These are phyloP conservation scores for Cantharis nigra DNA, from an alignment of 2,888 invertebrate species.

Conservation along the genomic window DNA sequence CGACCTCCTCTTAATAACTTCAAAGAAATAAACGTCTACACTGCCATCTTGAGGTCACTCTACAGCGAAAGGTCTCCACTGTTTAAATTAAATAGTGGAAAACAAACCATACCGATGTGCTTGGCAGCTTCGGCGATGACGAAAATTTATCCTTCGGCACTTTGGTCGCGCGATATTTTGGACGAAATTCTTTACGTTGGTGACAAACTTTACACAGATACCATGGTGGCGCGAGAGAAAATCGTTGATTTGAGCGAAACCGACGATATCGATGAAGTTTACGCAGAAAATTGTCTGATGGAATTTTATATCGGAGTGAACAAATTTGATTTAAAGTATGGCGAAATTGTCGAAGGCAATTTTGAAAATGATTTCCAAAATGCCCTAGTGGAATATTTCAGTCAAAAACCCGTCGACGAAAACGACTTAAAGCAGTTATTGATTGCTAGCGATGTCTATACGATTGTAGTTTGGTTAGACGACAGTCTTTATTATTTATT, in stretches of 20 bases:
- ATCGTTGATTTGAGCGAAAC: slow-evolving; percentile 33
- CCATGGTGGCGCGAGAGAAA: slow-evolving; percentile 39
- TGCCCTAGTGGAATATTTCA: slow-evolving; percentile 23
- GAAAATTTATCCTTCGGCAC: slow-evolving; percentile 41
- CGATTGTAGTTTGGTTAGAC: slow-evolving; percentile 49
- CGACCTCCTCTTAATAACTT: slow-evolving; percentile 55
- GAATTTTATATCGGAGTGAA: slow-evolving; percentile 51
- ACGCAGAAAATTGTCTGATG: slow-evolving; percentile 44
- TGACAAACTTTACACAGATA: slow-evolving; percentile 44
- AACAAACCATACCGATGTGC: slow-evolving; percentile 51
- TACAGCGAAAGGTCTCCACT: slow-evolving; percentile 39
- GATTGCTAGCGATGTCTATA: slow-evolving; percentile 43
- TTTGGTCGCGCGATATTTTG: slow-evolving; percentile 47
- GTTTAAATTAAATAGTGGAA: slow-evolving; percentile 44
- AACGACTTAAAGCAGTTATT: slow-evolving; percentile 36
- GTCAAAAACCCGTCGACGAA: slow-evolving; percentile 8
- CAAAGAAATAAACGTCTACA: slow-evolving; percentile 47
- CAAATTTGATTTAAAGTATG: slow-evolving; percentile 35
- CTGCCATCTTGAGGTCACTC: slow-evolving; percentile 51
- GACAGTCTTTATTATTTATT: slow-evolving; percentile 47
- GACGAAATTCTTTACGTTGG: slow-evolving; percentile 50
- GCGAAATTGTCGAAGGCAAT: slow-evolving; percentile 12
- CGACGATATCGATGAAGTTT: slow-evolving; percentile 41
- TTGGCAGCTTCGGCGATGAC: slow-evolving; percentile 48
- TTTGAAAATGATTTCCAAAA: slow-evolving; percentile 26